A percentile compares a stretch with the other conserved stretches of the same genome.
Conservation (phyloP, 2,113 vertebrate genomes). For the Nothoprocta perdicaria region DNA sequence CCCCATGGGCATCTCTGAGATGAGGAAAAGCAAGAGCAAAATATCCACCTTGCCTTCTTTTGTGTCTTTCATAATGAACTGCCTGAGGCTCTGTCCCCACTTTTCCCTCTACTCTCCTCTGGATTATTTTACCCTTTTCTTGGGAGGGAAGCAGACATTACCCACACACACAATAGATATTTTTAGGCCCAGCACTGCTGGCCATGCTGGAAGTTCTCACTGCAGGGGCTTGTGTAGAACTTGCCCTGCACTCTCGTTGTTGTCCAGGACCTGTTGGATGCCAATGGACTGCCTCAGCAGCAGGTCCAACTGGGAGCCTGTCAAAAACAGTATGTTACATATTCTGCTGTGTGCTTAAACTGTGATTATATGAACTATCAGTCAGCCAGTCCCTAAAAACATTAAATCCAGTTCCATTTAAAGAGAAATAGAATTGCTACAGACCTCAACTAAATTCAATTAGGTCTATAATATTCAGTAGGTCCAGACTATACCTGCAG, state of each 20-base stretch:
- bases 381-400: neutral
- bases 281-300: neutral
- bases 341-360: neutral
- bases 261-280: no score
- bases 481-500: neutral
- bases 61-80: neutral
- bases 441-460: neutral
- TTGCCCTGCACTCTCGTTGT: no score
- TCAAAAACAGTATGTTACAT: neutral
- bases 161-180: neutral
- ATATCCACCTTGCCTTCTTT: neutral
- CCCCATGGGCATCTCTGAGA: neutral
- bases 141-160: no score
- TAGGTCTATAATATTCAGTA: neutral
- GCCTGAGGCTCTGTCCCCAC: neutral
- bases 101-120: neutral
- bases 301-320: neutral
- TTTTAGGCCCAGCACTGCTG: no score
- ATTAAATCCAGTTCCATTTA: neutral
- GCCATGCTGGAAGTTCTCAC: no score
- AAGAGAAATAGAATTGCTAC: neutral
- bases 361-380: conserved; percentile 32
- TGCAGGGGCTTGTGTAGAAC: no score
- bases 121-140: neutral
- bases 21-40: neutral